These are phyloP conservation scores for Zygothrica quintamaculata DNA, from an alignment of 2,888 invertebrate species.

Conservation along the genomic window DNA sequence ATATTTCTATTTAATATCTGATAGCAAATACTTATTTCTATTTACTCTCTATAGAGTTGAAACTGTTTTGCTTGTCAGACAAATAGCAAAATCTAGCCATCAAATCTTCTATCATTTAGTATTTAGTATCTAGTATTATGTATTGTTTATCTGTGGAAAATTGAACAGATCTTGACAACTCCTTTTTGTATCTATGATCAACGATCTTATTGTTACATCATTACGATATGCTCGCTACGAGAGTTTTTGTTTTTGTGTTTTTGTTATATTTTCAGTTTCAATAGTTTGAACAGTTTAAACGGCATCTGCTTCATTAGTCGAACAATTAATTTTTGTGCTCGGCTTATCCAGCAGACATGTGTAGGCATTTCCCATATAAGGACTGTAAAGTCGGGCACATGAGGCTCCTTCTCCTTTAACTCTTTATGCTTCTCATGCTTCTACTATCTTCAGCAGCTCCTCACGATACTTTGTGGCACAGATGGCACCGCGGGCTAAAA, in stretches of 20 bases:
- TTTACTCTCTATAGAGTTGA: too few species aligned
- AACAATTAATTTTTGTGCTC: conserved; percentile 63
- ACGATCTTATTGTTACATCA: conserved; percentile 61
- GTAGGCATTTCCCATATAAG: conserved; percentile 64
- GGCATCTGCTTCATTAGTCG: conserved; percentile 71
- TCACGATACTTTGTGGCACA: conserved; percentile 36
- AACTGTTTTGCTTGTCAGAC: too few species aligned
- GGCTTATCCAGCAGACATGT: conserved; percentile 53
- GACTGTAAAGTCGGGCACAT: conserved; percentile 31
- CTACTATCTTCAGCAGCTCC: conserved; percentile 9
- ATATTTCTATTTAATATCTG: too few species aligned
- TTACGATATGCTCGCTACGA: conserved; percentile 8
- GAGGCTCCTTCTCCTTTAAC: conserved; percentile 2
- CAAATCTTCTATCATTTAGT: conserved; percentile 7
- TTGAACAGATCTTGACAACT: conserved; percentile 46
- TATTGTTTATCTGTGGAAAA: conserved; percentile 36
- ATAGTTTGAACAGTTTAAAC: conserved; percentile 24
- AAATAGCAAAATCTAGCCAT: conserved; percentile 7
- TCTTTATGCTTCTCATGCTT: neutral
- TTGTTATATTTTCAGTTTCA: too few species aligned
- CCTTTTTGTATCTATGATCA: conserved; percentile 39
- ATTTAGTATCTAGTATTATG: too few species aligned
- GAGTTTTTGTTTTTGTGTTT: too few species aligned
- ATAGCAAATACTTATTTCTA: too few species aligned
- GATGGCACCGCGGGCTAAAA: conserved; percentile 70